phyloP scores from a whole-genome alignment of 2,888 invertebrate species.

The Hirudinaria manillensis region DNA sequence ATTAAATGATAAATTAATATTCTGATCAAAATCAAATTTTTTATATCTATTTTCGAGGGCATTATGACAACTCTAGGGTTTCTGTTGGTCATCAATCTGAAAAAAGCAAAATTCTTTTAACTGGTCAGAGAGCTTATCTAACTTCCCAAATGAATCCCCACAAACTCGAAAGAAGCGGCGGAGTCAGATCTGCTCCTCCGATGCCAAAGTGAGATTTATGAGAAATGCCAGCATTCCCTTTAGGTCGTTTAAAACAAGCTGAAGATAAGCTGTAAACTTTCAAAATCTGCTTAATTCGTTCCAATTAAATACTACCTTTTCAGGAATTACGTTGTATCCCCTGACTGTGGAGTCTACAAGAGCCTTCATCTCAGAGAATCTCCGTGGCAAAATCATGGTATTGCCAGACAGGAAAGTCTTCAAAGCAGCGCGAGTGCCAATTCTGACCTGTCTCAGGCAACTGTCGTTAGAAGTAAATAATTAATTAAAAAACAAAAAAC shows the following conservation, averaged over 20 bases:
- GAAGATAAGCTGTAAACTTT: too few species aligned
- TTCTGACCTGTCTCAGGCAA: slow-evolving; percentile 22
- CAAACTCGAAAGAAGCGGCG: background rate
- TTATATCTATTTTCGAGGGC: background rate
- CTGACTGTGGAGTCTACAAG: background rate
- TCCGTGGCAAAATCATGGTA: background rate
- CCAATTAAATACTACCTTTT: background rate
- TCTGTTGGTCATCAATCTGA: background rate
- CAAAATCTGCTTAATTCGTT: too few species aligned
- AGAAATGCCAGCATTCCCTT: too few species aligned
- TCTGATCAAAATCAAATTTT: background rate
- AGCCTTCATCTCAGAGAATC: background rate
- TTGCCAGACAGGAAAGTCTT: slow-evolving; percentile 8
- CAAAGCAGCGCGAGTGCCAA: slow-evolving; percentile 20
- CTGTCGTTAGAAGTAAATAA: slow-evolving; percentile 17
- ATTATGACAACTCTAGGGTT: background rate
- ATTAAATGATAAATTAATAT: background rate
- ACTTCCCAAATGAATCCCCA: background rate
- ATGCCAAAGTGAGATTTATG: slow-evolving; percentile 6
- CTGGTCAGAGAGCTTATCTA: background rate
- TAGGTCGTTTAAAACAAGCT: too few species aligned
- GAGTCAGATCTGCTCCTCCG: slow-evolving; percentile 22
- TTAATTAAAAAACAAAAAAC: background rate
- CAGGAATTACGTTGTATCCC: background rate
- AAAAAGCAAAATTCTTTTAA: too few species aligned